phyloP scores from a whole-genome alignment of 2,113 vertebrate species.

The Taurulus bubalis region DNA sequence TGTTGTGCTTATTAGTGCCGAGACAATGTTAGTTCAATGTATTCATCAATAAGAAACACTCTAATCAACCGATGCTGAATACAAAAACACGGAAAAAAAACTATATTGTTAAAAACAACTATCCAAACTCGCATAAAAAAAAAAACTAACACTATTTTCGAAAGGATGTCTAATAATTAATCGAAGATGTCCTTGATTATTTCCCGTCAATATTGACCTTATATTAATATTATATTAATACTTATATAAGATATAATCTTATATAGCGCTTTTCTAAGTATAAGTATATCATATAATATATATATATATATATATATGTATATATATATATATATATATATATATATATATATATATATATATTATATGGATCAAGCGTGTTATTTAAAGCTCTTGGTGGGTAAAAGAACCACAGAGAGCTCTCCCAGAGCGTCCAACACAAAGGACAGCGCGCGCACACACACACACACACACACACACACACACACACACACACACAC shows the following conservation, averaged over 20 bases:
- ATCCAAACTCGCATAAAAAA: neutral
- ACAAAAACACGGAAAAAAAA: neutral
- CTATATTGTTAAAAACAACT: neutral
- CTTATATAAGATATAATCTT: too few relatives aligned
- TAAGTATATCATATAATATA: too few relatives aligned
- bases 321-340: too few relatives aligned
- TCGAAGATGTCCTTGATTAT: neutral
- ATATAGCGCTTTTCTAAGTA: too few relatives aligned
- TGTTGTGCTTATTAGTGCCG: neutral
- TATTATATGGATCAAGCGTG: neutral
- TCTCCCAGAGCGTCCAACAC: too few relatives aligned
- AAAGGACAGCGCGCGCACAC: too few relatives aligned
- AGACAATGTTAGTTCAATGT: neutral
- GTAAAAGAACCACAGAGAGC: conserved; percentile 12
- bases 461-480: too few relatives aligned
- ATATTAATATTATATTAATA: too few relatives aligned
- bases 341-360: too few relatives aligned
- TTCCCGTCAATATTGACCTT: too few relatives aligned
- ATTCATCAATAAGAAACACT: neutral
- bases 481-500: conserved; percentile 45
- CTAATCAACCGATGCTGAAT: neutral
- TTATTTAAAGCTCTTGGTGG: conserved; percentile 37
- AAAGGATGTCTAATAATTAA: neutral
- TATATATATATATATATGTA: too few relatives aligned
- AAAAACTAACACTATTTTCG: neutral